phyloP scores from a whole-genome alignment of 1,140 invertebrate species.

The Penaeus indicus region DNA sequence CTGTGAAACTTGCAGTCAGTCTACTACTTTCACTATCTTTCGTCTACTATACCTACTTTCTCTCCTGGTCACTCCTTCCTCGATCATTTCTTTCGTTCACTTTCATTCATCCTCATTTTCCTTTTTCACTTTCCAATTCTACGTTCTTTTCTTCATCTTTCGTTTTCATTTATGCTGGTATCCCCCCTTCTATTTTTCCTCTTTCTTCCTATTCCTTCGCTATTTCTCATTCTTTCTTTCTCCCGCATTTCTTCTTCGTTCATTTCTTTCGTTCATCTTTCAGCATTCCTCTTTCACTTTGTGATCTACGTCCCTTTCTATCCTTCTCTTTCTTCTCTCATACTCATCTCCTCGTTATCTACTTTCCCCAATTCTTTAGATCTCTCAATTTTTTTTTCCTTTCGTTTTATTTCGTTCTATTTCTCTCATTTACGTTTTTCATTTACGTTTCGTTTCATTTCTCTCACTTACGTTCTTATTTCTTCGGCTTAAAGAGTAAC shows the following conservation, averaged over 20 bases:
- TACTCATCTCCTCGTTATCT: not conserved
- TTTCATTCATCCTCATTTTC: conserved; percentile 11
- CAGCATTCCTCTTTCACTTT: not conserved
- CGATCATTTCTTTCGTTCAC: conserved; percentile 7
- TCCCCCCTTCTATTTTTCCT: not conserved
- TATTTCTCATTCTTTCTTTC: not conserved
- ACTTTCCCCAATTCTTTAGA: too few species aligned
- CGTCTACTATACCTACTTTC: not conserved
- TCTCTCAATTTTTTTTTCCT: too few species aligned
- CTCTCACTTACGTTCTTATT: too few species aligned
- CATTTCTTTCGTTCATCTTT: not conserved
- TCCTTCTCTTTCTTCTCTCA: not conserved
- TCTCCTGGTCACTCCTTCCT: conserved; percentile 18
- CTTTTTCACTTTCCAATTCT: not conserved
- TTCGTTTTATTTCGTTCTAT: too few species aligned
- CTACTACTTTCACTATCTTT: not conserved
- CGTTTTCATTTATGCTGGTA: not conserved
- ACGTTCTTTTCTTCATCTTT: not conserved
- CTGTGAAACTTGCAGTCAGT: not conserved
- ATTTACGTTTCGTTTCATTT: too few species aligned
- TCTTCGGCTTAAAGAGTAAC: too few species aligned
- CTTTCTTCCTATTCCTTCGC: not conserved
- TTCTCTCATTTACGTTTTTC: too few species aligned
- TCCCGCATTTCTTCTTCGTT: not conserved
- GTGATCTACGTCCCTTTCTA: not conserved